phyloP scores from a whole-genome alignment of 2,797 vertebrate genomes.

The Paedocypris micromegethes region DNA sequence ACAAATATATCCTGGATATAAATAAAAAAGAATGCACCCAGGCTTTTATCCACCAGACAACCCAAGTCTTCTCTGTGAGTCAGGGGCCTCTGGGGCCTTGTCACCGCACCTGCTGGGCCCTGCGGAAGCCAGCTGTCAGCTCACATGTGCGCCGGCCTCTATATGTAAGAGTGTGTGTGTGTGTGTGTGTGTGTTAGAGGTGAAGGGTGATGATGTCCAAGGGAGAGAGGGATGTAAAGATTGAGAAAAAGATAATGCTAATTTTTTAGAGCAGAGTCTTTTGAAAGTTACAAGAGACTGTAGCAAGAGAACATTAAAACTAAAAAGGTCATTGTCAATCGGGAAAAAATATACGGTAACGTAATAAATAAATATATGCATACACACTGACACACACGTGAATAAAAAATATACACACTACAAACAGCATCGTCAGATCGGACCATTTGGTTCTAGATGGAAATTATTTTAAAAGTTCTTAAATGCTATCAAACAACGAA shows the following conservation, averaged over 20 bases:
- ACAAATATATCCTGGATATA: conserved; percentile 54
- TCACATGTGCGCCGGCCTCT: conserved; percentile 59
- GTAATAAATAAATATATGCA: too few relatives aligned
- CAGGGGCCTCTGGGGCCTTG: conserved; percentile 67
- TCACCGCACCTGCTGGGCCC: conserved; percentile 70
- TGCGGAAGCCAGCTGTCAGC: conserved; percentile 75
- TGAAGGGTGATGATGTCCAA: conserved; percentile 22
- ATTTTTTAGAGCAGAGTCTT: conserved; percentile 41
- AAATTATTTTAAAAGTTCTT: too few relatives aligned
- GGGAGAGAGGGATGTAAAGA: conserved; percentile 22
- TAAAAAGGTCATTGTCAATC: not conserved
- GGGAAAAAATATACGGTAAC: too few relatives aligned
- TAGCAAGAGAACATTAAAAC: not conserved
- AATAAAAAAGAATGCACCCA: conserved; percentile 60
- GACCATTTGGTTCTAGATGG: too few relatives aligned
- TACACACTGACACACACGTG: too few relatives aligned
- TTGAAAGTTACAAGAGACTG: conserved; percentile 19
- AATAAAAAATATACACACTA: too few relatives aligned
- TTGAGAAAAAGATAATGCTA: conserved; percentile 47
- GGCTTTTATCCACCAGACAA: conserved; percentile 66
- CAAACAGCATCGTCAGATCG: too few relatives aligned
- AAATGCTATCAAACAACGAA: too few relatives aligned
- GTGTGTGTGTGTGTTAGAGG: conserved; percentile 23
- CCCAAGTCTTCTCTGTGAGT: conserved; percentile 63
- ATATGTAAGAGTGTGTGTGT: conserved; percentile 51